phyloP scores from a whole-genome alignment of 2,888 invertebrate genomes.

The Acleris literana region DNA sequence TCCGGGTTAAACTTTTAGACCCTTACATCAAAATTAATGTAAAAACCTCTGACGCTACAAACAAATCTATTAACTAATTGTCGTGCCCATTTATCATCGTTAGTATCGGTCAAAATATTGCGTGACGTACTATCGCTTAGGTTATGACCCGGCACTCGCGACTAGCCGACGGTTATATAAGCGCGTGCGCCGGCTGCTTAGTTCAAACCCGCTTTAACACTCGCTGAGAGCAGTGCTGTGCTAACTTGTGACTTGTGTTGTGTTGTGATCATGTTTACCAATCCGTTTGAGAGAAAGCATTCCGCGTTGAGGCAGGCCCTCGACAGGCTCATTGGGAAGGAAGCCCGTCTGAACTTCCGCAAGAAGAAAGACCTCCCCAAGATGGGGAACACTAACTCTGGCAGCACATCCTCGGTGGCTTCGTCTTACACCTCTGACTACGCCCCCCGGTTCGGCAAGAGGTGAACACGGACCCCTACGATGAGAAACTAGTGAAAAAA shows the following conservation, averaged over 20 bases:
- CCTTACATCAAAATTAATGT: neutral
- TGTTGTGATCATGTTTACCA: constrained; percentile 82
- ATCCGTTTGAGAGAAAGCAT: constrained; percentile 88
- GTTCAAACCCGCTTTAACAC: constrained; percentile 48
- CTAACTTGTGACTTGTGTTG: constrained; percentile 20
- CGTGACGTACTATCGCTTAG: constrained; percentile 45
- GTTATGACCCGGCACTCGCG: constrained; percentile 56
- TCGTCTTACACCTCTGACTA: constrained; percentile 52
- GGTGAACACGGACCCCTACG: constrained; percentile 38
- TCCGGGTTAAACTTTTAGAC: no score
- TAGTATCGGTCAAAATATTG: constrained; percentile 27
- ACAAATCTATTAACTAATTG: constrained; percentile 12
- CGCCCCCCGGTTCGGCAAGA: constrained; percentile 24
- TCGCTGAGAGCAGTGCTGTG: constrained; percentile 45
- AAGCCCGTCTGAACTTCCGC: constrained; percentile 67
- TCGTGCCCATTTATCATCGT: constrained; percentile 12
- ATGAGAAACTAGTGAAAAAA: constrained; percentile 43
- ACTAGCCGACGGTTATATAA: constrained; percentile 54
- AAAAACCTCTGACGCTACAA: neutral
- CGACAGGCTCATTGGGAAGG: constrained; percentile 84
- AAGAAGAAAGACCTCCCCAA: constrained; percentile 62
- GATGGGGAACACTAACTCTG: constrained; percentile 51
- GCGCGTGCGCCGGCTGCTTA: constrained; percentile 45
- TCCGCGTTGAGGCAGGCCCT: constrained; percentile 86
- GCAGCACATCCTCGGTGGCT: constrained; percentile 63